A percentile compares a stretch with the other conserved stretches of the same genome.
Conservation (phyloP, 2,113 vertebrate genomes). For the Prunella fulvescens region DNA sequence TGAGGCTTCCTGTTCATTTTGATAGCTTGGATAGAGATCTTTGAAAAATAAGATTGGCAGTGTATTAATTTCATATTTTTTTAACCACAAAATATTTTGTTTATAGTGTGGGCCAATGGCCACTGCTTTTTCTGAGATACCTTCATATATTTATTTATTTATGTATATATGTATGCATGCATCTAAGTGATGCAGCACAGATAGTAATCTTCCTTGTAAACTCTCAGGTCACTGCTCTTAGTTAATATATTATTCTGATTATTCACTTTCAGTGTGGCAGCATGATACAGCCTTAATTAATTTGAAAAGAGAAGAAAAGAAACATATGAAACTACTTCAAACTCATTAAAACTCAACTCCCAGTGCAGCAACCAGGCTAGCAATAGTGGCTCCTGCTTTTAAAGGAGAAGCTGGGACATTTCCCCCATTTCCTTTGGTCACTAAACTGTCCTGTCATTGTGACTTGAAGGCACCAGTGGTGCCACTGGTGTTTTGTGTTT, state of each 20-base stretch:
- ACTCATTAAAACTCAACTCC: background rate
- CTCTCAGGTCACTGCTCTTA: background rate
- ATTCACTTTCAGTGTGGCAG: background rate
- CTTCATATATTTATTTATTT: background rate
- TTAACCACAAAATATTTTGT: background rate
- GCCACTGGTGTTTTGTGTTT: background rate
- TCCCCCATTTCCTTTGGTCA: background rate
- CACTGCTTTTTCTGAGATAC: background rate
- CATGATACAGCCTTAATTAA: background rate
- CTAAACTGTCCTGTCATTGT: background rate
- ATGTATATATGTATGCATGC: background rate
- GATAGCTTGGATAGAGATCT: background rate
- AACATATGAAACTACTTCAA: background rate
- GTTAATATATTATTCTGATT: background rate
- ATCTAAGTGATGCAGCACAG: background rate
- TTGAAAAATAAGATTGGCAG: background rate
- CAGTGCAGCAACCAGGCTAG: background rate
- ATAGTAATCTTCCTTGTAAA: background rate
- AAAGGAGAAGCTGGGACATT: background rate
- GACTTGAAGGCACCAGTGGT: background rate
- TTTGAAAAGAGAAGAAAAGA: background rate
- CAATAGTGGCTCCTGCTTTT: background rate
- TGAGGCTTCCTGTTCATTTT: background rate
- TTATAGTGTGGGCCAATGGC: background rate
- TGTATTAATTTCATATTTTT: background rate